Evolutionary conservation across 2,888 invertebrate genomes (phyloP).

Genomic region (Cetonia aurata): DNA sequence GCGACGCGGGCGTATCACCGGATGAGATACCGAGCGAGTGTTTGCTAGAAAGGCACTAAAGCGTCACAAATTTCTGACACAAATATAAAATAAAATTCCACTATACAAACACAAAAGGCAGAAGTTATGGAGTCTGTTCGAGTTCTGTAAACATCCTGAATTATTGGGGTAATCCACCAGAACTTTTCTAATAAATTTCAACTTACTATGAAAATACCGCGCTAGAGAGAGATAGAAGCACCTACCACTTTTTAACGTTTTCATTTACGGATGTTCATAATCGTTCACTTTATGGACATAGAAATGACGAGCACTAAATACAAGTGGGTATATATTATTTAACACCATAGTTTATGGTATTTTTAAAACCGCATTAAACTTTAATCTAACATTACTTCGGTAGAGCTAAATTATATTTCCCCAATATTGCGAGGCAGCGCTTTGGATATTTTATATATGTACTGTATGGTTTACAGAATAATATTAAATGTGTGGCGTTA

Average conservation of each 20-base stretch:
- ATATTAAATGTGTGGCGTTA: too few species aligned
- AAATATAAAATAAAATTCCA: conserved; percentile 52
- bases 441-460: too few species aligned
- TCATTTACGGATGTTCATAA: conserved; percentile 31
- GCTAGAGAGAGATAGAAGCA: conserved; percentile 7
- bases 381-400: not conserved
- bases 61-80: conserved; percentile 54
- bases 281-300: conserved; percentile 23
- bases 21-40: conserved; percentile 44
- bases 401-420: too few species aligned
- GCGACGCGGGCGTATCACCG: conserved; percentile 11
- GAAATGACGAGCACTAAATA: conserved; percentile 22
- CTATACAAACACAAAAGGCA: conserved; percentile 50
- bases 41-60: conserved; percentile 51
- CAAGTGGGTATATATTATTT: conserved; percentile 8
- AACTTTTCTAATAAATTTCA: conserved; percentile 51
- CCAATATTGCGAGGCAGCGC: too few species aligned
- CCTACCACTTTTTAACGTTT: conserved; percentile 10
- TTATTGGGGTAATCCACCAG: conserved; percentile 53
- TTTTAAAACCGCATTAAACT: conserved; percentile 7
- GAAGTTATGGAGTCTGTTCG: conserved; percentile 49
- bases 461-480: too few species aligned
- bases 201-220: conserved; percentile 35
- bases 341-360: not conserved
- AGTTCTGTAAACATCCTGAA: conserved; percentile 53